phyloP scores from a whole-genome alignment of 2,113 vertebrate genomes.

The Heterochromis multidens region DNA sequence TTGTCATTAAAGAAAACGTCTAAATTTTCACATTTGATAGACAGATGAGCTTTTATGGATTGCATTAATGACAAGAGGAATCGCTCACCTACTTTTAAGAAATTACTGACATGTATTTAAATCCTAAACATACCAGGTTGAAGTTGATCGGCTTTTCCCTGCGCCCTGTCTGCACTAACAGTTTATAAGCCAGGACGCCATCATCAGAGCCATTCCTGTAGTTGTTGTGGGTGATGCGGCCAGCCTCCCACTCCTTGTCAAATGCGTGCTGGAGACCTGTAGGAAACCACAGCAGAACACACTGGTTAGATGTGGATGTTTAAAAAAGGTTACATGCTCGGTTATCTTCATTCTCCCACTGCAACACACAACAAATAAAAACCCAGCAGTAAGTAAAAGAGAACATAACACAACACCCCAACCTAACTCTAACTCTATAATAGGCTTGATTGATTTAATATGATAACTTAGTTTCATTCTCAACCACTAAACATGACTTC shows the following conservation, averaged over 20 bases:
- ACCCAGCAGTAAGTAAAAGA: slow-evolving; percentile 5
- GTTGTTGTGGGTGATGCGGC: slow-evolving; percentile 86
- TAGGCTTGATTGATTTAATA: slow-evolving; percentile 61
- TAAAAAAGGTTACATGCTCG: slow-evolving; percentile 11
- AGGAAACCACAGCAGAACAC: slow-evolving; percentile 27
- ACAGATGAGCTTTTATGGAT: not conserved
- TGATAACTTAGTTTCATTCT: slow-evolving; percentile 37
- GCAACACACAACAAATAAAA: not conserved
- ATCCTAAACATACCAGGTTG: slow-evolving; percentile 67
- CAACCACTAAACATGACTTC: slow-evolving; percentile 51
- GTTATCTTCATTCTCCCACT: slow-evolving; percentile 20
- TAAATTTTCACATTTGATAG: not conserved
- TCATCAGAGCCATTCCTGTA: slow-evolving; percentile 94
- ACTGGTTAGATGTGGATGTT: slow-evolving; percentile 30
- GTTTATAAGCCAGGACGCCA: slow-evolving; percentile 93
- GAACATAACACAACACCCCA: slow-evolving; percentile 33
- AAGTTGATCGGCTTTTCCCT: slow-evolving; percentile 89
- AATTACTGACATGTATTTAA: not conserved
- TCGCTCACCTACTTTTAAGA: not conserved
- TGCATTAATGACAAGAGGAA: not conserved
- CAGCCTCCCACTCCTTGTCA: slow-evolving; percentile 91
- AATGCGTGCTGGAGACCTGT: slow-evolving; percentile 94
- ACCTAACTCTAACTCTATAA: slow-evolving; percentile 41
- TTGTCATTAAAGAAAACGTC: too few species aligned
- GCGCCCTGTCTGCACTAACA: slow-evolving; percentile 93